Conservation (phyloP, 1,140 invertebrate genomes). For the Mya arenaria region DNA sequence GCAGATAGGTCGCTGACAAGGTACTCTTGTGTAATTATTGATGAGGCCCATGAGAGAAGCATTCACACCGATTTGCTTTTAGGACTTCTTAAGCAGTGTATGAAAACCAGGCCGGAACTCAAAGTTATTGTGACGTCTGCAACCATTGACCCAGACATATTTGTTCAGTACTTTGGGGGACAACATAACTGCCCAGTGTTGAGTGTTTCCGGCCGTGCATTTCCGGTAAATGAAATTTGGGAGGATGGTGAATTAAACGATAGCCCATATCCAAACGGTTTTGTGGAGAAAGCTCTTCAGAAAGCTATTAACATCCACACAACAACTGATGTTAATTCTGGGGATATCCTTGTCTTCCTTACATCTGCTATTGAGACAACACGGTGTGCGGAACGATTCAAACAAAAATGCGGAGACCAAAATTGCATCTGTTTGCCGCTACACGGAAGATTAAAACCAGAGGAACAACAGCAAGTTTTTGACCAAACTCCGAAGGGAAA, state of each 20-base stretch:
- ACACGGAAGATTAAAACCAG: constrained; percentile 97
- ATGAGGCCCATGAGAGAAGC: constrained; percentile 98
- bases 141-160: constrained; percentile 83
- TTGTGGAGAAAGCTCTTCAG: constrained; percentile 96
- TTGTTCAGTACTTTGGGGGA: constrained; percentile 90
- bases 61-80: constrained; percentile 96
- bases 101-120: constrained; percentile 67
- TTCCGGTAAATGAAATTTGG: constrained; percentile 95
- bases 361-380: constrained; percentile 84
- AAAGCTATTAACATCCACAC: constrained; percentile 98
- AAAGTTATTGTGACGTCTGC: constrained; percentile 78
- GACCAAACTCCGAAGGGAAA: constrained; percentile 55
- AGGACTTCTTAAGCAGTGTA: constrained; percentile 87
- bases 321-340: constrained; percentile 94
- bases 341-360: constrained; percentile 98
- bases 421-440: constrained; percentile 85
- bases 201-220: constrained; percentile 92
- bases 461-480: constrained; percentile 90
- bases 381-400: constrained; percentile 65
- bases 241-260: constrained; percentile 88
- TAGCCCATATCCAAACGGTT: constrained; percentile 87
- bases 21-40: constrained; percentile 94
- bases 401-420: constrained; percentile 2
- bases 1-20: constrained; percentile 81
- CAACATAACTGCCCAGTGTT: constrained; percentile 94